Conservation (phyloP, 2,888 invertebrate genomes). For the Eristalis pertinax region DNA sequence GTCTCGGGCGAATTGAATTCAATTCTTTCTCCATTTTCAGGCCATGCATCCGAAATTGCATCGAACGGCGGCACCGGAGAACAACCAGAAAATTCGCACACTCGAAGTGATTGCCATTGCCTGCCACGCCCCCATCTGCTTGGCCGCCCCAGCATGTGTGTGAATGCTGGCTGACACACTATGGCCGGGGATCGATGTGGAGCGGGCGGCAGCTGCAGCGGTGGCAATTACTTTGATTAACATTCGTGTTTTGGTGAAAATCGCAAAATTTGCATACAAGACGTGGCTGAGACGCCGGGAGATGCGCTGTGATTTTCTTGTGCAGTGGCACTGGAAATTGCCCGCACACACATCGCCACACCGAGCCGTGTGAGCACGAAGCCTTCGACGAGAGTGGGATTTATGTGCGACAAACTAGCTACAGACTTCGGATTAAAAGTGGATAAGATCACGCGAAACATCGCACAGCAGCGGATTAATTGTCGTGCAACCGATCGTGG, state of each 20-base stretch:
- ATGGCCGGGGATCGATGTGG: not conserved
- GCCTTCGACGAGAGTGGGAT: constrained; percentile 34
- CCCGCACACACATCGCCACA: constrained; percentile 14
- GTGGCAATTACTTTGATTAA: constrained; percentile 70
- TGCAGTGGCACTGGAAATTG: constrained; percentile 48
- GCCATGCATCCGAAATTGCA: constrained; percentile 60
- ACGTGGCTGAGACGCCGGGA: constrained; percentile 28
- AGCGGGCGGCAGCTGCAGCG: constrained; percentile 19
- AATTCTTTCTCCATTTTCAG: constrained; percentile 63
- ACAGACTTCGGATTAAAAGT: constrained; percentile 53
- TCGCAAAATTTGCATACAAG: constrained; percentile 64
- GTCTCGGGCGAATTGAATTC: constrained; percentile 53
- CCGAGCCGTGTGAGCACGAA: not conserved
- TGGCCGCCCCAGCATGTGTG: constrained; percentile 32
- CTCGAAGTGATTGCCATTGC: constrained; percentile 63
- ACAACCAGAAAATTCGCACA: constrained; percentile 55
- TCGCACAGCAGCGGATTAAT: constrained; percentile 37
- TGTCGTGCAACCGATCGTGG: constrained; percentile 33
- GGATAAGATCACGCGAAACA: constrained; percentile 65
- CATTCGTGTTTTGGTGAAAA: constrained; percentile 71
- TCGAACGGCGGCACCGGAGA: constrained; percentile 3
- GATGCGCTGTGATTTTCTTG: constrained; percentile 47
- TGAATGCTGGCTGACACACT: constrained; percentile 1
- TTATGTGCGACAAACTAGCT: constrained; percentile 44
- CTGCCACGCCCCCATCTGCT: constrained; percentile 62